phyloP scores from a whole-genome alignment of 2,888 invertebrate genomes.

The Coleophora flavipennella region DNA sequence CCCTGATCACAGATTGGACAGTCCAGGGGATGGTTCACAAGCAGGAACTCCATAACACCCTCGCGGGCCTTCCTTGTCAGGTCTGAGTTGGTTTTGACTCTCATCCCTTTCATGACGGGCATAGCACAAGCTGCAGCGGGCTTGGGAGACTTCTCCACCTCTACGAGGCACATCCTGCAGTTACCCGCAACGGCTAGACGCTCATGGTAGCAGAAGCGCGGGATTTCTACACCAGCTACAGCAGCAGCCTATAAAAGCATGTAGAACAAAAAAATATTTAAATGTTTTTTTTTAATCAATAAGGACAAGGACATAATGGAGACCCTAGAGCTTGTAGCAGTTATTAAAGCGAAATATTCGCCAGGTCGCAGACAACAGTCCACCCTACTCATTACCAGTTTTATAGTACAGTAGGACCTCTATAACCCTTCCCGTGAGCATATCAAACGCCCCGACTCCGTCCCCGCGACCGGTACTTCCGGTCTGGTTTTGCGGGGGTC shows the following conservation, averaged over 20 bases:
- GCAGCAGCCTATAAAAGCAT: constrained; percentile 86
- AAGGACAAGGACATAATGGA: too few species aligned
- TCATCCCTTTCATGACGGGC: constrained; percentile 99
- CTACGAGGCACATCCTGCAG: constrained; percentile 99
- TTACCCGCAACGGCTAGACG: constrained; percentile 98
- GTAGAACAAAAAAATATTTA: too few species aligned
- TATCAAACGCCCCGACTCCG: too few species aligned
- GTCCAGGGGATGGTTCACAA: constrained; percentile 98
- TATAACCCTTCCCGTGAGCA: too few species aligned
- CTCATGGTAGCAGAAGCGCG: constrained; percentile 99
- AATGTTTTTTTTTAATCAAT: too few species aligned
- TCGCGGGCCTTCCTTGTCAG: constrained; percentile 83
- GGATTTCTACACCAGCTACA: constrained; percentile 96
- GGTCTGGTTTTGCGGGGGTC: too few species aligned
- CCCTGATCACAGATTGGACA: constrained; percentile 99
- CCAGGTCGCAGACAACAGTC: too few species aligned
- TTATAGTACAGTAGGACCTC: too few species aligned
- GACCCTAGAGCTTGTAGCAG: too few species aligned
- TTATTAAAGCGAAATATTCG: too few species aligned
- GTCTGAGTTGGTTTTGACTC: constrained; percentile 97
- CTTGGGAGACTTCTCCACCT: constrained; percentile 98
- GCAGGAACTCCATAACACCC: constrained; percentile 98
- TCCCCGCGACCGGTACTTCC: too few species aligned
- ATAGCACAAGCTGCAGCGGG: constrained; percentile 99
- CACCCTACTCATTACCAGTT: too few species aligned